A percentile compares a stretch with the other conserved stretches of the same genome.
Evolutionary conservation across 2,888 invertebrate species (phyloP).

Genomic region (Eupithecia centaureata): DNA sequence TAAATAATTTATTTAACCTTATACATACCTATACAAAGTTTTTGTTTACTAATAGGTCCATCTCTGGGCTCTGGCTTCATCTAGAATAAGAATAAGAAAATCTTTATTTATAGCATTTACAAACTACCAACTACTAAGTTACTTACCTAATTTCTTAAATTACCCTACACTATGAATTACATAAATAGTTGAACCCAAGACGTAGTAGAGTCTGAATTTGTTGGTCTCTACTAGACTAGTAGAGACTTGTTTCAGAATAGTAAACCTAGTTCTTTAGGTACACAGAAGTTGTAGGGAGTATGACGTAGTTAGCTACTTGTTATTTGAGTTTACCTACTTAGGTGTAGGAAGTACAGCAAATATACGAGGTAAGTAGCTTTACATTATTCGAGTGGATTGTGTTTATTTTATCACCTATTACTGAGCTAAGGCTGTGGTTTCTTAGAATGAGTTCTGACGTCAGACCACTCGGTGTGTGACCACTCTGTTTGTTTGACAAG

Average conservation of each 20-base stretch:
- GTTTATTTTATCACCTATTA: conserved; percentile 8
- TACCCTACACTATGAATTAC: too few species aligned
- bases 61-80: background rate
- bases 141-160: too few species aligned
- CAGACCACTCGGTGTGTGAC: background rate
- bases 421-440: conserved; percentile 1
- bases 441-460: conserved; percentile 5
- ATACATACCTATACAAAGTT: too few species aligned
- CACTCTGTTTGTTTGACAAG: background rate
- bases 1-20: too few species aligned
- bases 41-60: background rate
- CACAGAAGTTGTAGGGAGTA: background rate
- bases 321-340: background rate
- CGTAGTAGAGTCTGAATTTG: too few species aligned
- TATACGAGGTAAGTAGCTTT: conserved; percentile 4
- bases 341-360: background rate
- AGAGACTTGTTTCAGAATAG: too few species aligned
- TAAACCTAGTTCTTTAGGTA: too few species aligned
- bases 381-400: conserved; percentile 5
- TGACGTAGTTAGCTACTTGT: background rate
- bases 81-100: too few species aligned
- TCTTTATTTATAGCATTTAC: too few species aligned
- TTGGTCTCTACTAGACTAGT: too few species aligned
- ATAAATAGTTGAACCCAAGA: too few species aligned
- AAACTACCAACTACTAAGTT: too few species aligned